Percentiles rank a stretch among this genome's conserved stretches.
Evolutionary conservation across 37 sponge, comb jelly and placozoan species (phyloP).

Genomic region (Bolinopsis microptera): DNA sequence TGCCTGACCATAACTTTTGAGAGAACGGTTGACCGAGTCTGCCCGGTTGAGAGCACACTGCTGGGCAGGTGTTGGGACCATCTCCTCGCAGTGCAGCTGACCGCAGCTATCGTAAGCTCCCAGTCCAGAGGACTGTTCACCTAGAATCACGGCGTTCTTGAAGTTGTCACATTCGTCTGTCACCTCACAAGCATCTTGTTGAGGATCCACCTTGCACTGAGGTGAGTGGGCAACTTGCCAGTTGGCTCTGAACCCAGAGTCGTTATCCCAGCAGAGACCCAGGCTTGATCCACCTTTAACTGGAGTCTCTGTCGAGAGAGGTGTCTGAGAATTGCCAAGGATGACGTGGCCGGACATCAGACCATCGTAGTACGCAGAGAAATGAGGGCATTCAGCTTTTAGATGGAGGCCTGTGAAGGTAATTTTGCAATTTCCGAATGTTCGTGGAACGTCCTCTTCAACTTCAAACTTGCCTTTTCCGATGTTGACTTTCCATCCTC

Average conservation of each 20-base stretch:
- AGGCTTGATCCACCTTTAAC: neutral
- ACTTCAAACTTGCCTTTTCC: neutral
- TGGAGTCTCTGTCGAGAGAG: neutral
- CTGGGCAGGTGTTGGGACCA: neutral
- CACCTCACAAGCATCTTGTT: neutral
- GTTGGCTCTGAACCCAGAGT: slow-evolving; percentile 25
- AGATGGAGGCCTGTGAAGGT: neutral
- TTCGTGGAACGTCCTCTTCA: neutral
- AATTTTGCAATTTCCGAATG: neutral
- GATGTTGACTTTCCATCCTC: slow-evolving; percentile 26
- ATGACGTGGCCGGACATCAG: slow-evolving; percentile 35
- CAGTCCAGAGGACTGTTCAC: neutral
- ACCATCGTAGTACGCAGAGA: slow-evolving; percentile 6
- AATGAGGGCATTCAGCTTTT: neutral
- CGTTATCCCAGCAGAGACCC: slow-evolving; percentile 50
- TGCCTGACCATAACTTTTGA: neutral
- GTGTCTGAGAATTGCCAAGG: neutral
- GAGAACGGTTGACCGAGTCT: neutral
- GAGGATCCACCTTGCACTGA: neutral
- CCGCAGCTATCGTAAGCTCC: neutral
- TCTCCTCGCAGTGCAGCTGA: neutral
- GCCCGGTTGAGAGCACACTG: slow-evolving; percentile 45
- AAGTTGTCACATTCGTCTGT: neutral
- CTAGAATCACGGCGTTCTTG: neutral
- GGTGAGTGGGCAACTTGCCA: neutral